These are phyloP conservation scores for Carassius gibelio DNA, from an alignment of 2,113 vertebrate genomes.

Conservation along the genomic window DNA sequence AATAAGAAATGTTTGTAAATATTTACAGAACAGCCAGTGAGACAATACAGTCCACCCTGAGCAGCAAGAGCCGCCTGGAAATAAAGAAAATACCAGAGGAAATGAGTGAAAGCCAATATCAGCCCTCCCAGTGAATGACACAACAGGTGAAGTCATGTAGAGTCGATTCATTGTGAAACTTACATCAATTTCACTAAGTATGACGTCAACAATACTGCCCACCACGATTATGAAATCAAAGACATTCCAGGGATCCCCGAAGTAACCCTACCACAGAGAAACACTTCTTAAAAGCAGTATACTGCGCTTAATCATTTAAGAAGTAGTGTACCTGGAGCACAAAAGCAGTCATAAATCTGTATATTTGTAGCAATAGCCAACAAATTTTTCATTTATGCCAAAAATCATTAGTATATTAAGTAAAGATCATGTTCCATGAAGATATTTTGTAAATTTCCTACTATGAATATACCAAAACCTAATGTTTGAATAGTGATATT, in stretches of 20 bases:
- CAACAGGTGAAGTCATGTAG: neutral
- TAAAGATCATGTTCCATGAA: no score
- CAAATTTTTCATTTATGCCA: no score
- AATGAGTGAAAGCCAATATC: neutral
- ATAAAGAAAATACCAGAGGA: neutral
- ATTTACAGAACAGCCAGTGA: conserved; percentile 89
- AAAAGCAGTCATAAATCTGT: no score
- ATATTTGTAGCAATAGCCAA: no score
- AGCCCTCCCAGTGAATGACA: neutral
- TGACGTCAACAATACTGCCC: conserved; percentile 92
- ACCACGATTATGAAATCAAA: conserved; percentile 95
- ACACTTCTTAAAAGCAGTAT: neutral
- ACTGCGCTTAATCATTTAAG: neutral
- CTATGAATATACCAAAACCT: no score
- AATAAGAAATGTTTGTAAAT: conserved; percentile 46
- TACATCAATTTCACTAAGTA: conserved; percentile 90
- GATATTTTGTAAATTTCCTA: no score
- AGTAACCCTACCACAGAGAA: conserved; percentile 82
- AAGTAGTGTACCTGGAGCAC: neutral
- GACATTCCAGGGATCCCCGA: conserved; percentile 94
- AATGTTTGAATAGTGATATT: no score
- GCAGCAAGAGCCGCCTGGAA: conserved; percentile 87
- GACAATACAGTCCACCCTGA: conserved; percentile 93
- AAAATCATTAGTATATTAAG: no score
- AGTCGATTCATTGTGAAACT: conserved; percentile 61